Conservation (phyloP, 2,888 invertebrate genomes). For the Cataglyphis albicans region DNA sequence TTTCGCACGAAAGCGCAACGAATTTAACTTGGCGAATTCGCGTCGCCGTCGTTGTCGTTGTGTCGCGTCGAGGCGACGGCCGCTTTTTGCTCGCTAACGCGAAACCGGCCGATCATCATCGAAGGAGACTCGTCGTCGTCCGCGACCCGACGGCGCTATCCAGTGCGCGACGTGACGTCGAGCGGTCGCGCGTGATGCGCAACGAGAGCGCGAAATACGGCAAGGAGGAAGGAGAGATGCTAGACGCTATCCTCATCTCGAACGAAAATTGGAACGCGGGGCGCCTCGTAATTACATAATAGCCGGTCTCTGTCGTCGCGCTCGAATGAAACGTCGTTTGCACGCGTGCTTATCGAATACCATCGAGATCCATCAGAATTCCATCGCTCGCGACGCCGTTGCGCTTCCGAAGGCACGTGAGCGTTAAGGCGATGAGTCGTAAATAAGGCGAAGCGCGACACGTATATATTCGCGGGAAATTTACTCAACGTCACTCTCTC, state of each 20-base stretch:
- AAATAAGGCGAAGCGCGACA: not conserved
- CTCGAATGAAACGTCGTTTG: slow-evolving; percentile 19
- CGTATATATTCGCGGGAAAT: not conserved
- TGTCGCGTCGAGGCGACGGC: not conserved
- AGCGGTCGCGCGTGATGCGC: slow-evolving; percentile 63
- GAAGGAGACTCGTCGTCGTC: not conserved
- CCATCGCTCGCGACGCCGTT: slow-evolving; percentile 2
- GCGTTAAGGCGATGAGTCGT: slow-evolving; percentile 10
- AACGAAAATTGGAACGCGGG: slow-evolving; percentile 38
- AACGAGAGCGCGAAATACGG: slow-evolving; percentile 50
- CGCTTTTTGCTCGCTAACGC: slow-evolving; percentile 20
- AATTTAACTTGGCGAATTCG: slow-evolving; percentile 13
- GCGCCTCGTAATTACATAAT: slow-evolving; percentile 56
- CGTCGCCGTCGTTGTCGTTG: not conserved
- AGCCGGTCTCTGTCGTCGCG: slow-evolving; percentile 8
- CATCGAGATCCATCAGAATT: not conserved
- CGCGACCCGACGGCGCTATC: slow-evolving; percentile 38
- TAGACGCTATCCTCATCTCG: slow-evolving; percentile 20
- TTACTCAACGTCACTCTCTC: not conserved
- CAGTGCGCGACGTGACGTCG: slow-evolving; percentile 59
- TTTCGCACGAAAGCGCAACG: not conserved
- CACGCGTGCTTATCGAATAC: too few relatives aligned
- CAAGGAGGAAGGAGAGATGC: not conserved
- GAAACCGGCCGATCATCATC: slow-evolving; percentile 25
- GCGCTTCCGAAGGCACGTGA: slow-evolving; percentile 15